These are phyloP conservation scores for Panulirus ornatus DNA, from an alignment of 1,140 invertebrate species.

Conservation along the genomic window DNA sequence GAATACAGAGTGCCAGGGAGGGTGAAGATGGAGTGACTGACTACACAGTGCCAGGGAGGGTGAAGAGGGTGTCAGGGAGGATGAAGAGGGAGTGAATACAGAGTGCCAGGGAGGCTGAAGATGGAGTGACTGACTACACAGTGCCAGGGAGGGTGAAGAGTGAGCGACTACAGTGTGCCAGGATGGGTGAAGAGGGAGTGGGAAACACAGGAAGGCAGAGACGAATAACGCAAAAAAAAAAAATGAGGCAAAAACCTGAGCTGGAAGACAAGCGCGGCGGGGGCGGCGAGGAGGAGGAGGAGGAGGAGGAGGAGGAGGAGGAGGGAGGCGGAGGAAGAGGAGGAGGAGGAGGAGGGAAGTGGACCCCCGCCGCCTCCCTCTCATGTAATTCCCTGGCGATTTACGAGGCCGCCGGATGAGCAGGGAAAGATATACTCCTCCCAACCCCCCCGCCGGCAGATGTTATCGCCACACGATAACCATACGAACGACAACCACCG, in stretches of 20 bases:
- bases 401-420: no score
- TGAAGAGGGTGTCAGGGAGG: not conserved
- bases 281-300: not conserved
- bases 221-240: not conserved
- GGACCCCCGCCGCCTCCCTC: no score
- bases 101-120: not conserved
- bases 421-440: no score
- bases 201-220: not conserved
- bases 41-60: not conserved
- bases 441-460: no score
- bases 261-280: no score
- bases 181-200: not conserved
- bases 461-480: no score
- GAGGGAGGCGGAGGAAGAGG: no score
- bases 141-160: not conserved
- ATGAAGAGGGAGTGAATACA: not conserved
- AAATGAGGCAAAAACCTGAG: not conserved
- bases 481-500: no score
- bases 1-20: not conserved
- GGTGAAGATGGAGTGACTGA: not conserved
- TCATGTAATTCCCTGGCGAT: no score
- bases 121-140: not conserved
- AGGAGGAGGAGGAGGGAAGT: no score
- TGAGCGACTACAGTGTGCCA: not conserved
- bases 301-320: not conserved